Conservation (phyloP, 2,797 vertebrate genomes). For the Helicolenus hilgendorfi region DNA sequence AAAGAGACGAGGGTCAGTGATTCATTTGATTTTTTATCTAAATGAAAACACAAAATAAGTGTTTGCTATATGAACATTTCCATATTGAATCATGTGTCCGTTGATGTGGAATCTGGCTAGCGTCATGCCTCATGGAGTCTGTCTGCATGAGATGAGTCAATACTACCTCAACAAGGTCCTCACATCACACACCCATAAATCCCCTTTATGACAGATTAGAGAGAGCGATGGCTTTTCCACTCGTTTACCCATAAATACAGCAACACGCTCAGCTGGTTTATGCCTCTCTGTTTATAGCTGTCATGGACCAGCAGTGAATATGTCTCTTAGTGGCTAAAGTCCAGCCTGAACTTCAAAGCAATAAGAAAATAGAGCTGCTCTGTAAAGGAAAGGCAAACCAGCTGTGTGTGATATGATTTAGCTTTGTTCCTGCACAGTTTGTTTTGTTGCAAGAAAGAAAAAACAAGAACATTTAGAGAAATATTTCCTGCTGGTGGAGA, state of each 20-base stretch:
- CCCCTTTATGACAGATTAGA: slow-evolving; percentile 83
- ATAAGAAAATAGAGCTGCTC: slow-evolving; percentile 67
- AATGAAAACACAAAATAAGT: neutral
- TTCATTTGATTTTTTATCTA: neutral
- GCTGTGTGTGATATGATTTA: slow-evolving; percentile 75
- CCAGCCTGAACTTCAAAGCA: slow-evolving; percentile 78
- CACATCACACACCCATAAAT: slow-evolving; percentile 77
- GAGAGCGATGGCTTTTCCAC: slow-evolving; percentile 84
- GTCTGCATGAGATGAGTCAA: slow-evolving; percentile 81
- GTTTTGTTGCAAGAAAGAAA: slow-evolving; percentile 58
- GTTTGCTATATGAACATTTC: neutral
- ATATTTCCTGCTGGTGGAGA: slow-evolving; percentile 28
- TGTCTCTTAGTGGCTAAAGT: slow-evolving; percentile 72
- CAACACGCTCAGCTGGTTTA: slow-evolving; percentile 80
- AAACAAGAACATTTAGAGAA: slow-evolving; percentile 50
- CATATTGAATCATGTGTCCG: neutral
- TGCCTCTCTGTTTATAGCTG: slow-evolving; percentile 83
- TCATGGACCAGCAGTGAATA: slow-evolving; percentile 79
- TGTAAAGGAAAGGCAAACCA: slow-evolving; percentile 79
- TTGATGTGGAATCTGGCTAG: slow-evolving; percentile 35
- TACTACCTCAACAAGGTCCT: slow-evolving; percentile 76
- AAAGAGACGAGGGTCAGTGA: neutral
- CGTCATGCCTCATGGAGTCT: slow-evolving; percentile 46
- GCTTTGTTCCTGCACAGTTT: slow-evolving; percentile 44
- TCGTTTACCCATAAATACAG: slow-evolving; percentile 84